Percentiles rank a stretch among this genome's conserved stretches.
Evolutionary conservation across 2,797 vertebrate species (phyloP).

Genomic region (Sebastes matsubarae): DNA sequence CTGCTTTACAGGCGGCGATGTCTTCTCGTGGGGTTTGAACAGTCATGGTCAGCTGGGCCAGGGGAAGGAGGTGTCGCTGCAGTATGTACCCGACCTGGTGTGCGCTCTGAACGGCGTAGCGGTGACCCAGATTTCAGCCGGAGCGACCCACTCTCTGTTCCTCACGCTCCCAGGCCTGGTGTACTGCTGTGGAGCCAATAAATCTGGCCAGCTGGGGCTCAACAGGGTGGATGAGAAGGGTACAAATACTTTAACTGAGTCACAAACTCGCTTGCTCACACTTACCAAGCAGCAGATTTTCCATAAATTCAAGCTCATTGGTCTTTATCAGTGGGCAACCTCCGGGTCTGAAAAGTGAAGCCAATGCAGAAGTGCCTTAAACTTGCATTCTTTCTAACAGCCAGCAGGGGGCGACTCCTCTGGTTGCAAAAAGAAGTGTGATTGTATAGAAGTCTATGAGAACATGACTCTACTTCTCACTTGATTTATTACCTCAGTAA

Average conservation of each 20-base stretch:
- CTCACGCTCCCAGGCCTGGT: slow-evolving; percentile 86
- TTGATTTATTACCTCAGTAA: too few relatives aligned
- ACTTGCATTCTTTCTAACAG: too few relatives aligned
- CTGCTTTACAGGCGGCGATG: slow-evolving; percentile 81
- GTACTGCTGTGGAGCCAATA: slow-evolving; percentile 91
- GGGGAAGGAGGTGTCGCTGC: slow-evolving; percentile 67
- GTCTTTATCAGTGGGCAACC: neutral
- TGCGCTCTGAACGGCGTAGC: slow-evolving; percentile 84
- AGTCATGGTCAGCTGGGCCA: slow-evolving; percentile 88
- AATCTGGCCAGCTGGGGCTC: slow-evolving; percentile 87
- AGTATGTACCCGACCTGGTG: slow-evolving; percentile 54
- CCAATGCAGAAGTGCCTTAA: too few relatives aligned
- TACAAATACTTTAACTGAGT: slow-evolving; percentile 22
- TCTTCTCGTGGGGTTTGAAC: slow-evolving; percentile 89
- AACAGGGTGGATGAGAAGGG: slow-evolving; percentile 79
- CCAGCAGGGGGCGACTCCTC: too few relatives aligned
- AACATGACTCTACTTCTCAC: too few relatives aligned
- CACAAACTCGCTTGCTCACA: neutral
- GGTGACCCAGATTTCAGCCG: slow-evolving; percentile 86
- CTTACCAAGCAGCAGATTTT: neutral
- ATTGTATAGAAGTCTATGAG: too few relatives aligned
- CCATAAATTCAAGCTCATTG: neutral
- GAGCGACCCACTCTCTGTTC: slow-evolving; percentile 85
- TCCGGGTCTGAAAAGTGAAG: too few relatives aligned
- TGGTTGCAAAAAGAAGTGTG: too few relatives aligned